Conservation (phyloP, 2,888 invertebrate genomes). For the Cerastis rubricosa region DNA sequence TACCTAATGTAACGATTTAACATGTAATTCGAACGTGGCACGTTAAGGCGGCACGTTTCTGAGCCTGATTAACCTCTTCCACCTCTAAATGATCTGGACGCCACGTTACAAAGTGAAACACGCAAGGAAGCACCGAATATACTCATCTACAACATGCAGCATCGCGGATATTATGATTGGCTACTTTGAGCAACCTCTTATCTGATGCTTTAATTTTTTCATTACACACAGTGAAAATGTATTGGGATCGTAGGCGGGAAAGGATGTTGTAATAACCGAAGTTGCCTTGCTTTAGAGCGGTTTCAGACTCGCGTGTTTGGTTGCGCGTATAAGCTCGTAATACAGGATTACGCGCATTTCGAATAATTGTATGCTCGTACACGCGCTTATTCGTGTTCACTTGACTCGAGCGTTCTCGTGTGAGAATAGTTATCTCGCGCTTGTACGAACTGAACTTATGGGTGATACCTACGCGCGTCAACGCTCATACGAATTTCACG, state of each 20-base stretch:
- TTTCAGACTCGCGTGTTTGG: not conserved
- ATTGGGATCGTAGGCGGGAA: not conserved
- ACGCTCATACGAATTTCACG: not conserved
- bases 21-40: slow-evolving; percentile 35
- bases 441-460: not conserved
- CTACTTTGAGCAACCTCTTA: slow-evolving; percentile 14
- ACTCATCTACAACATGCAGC: slow-evolving; percentile 30
- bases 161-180: slow-evolving; percentile 22
- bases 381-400: not conserved
- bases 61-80: slow-evolving; percentile 58
- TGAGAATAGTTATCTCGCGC: not conserved
- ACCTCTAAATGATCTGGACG: slow-evolving; percentile 53
- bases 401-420: not conserved
- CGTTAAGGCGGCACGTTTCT: slow-evolving; percentile 39
- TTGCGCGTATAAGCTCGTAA: not conserved
- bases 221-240: not conserved
- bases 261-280: not conserved
- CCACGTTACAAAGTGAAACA: slow-evolving; percentile 53
- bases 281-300: not conserved
- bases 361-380: not conserved
- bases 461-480: not conserved
- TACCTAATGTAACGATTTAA: slow-evolving; percentile 44
- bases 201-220: slow-evolving; percentile 32
- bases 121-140: slow-evolving; percentile 51
- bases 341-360: not conserved